Evolutionary conservation across 35 echinoderm and acorn worm species (phyloP), one percentile per base, ranked within the genome.

Genomic region (Ophioderma brevispina): DNA sequence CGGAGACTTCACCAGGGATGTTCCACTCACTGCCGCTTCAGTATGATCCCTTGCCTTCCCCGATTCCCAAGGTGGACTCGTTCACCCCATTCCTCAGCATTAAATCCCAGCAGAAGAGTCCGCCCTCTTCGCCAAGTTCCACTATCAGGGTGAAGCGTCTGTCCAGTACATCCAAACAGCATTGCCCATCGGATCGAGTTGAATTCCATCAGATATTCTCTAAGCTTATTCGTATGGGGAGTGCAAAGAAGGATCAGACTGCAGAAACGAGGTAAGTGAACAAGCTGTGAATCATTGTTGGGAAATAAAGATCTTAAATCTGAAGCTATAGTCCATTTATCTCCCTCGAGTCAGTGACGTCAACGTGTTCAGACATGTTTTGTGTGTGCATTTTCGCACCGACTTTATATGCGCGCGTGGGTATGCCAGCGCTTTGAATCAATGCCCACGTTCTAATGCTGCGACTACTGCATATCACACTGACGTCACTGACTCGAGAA

Each of bases 131-230:
- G 2, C 80, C 92, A 36, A 49, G 41, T 11, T 63, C 32, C 36
- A 70, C 59, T 15, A 25, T 25, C 59, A 18, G 59, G 23, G 28
- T 70, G 28, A 70, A 70, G n/a, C 59, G 59, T 25, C 59, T 70
- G 15, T 70, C 59, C 28, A 70, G 59, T 70, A 30, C 59, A 2
- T 88, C 43, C 46, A 98, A 94, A 40, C 88, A 92, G 34, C 80
- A 40, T 19, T 92, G 88, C 77, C 41, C 93, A n/a, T 39, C 86
- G 10, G 97, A 99, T 38, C 78, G 97, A 40, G 32, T 95, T 1
- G 84, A 83, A 10, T 99, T 99, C 55, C 91, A 99, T 84, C 82
- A 84, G 11, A 99, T 92, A 18, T 99, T 99, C 59, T 95, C 97
- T 2, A 56, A 82, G 32, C 64, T 99, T n/a, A 99, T 99, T n/a